Evolutionary conservation across 1,140 invertebrate genomes (phyloP).

Genomic region (Brachionus calyciflorus): DNA sequence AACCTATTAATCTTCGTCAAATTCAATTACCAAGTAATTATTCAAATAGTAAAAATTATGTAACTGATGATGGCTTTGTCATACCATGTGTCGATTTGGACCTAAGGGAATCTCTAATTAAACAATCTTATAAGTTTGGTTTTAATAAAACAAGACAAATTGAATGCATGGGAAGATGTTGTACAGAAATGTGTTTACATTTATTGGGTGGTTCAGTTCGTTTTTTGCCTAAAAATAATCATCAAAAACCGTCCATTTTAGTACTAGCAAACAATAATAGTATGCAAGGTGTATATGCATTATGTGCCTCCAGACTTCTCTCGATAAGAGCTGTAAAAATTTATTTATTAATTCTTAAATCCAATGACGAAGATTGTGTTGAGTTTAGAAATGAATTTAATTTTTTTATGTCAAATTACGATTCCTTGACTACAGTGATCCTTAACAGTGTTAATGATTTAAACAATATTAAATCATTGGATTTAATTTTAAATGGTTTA

Average conservation of each 20-base stretch:
- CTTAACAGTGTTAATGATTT: constrained; percentile 15
- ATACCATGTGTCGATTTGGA: constrained; percentile 72
- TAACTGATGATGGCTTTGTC: constrained; percentile 70
- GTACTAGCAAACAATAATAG: constrained; percentile 70
- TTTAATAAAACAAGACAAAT: constrained; percentile 69
- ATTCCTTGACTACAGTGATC: neutral
- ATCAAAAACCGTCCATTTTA: constrained; percentile 75
- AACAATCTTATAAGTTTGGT: constrained; percentile 68
- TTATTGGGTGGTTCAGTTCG: constrained; percentile 67
- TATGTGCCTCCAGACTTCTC: constrained; percentile 71
- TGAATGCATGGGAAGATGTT: constrained; percentile 73
- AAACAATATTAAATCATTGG: constrained; percentile 59
- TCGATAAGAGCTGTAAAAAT: constrained; percentile 73
- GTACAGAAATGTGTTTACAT: constrained; percentile 74
- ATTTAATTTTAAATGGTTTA: constrained; percentile 70
- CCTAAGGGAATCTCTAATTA: constrained; percentile 68
- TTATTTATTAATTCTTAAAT: constrained; percentile 63
- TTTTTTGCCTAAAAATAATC: constrained; percentile 68
- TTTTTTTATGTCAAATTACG: constrained; percentile 65
- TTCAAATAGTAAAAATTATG: constrained; percentile 15
- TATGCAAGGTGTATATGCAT: constrained; percentile 71
- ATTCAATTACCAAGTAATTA: constrained; percentile 68
- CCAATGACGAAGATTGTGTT: constrained; percentile 48
- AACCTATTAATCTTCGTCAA: constrained; percentile 68
- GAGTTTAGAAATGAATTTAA: constrained; percentile 64